phyloP scores from a whole-genome alignment of 2,888 invertebrate genomes.

The Drosophila gaucha region DNA sequence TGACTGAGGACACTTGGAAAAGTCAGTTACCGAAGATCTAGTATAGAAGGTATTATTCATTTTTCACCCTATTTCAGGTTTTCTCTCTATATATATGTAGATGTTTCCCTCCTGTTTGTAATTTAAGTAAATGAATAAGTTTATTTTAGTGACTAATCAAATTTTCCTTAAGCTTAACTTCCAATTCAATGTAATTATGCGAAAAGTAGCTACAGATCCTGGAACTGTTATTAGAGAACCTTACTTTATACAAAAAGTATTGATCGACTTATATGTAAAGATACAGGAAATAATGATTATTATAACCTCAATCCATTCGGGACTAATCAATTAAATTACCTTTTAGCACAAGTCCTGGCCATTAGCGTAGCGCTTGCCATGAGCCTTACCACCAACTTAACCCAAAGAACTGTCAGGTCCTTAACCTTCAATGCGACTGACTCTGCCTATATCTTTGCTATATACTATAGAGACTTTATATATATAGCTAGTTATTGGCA shows the following conservation, averaged over 20 bases:
- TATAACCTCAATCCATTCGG: neutral
- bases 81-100: no score
- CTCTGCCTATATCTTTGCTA: neutral
- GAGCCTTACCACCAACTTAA: constrained; percentile 10
- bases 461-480: neutral
- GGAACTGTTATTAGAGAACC: no score
- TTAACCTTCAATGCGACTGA: constrained; percentile 59
- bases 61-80: no score
- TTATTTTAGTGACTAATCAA: no score
- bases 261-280: neutral
- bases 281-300: neutral
- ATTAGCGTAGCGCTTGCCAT: neutral
- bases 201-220: no score
- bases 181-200: no score
- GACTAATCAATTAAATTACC: constrained; percentile 10
- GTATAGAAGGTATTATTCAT: no score
- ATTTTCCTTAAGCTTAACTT: no score
- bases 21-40: no score
- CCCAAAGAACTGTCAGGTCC: constrained; percentile 46
- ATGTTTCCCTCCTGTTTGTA: no score
- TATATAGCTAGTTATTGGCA: neutral
- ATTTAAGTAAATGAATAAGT: no score
- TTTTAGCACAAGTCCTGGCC: neutral
- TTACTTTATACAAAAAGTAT: neutral
- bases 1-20: no score